Conservation (phyloP, 2,797 vertebrate species). For the Lutjanus campechanus region DNA sequence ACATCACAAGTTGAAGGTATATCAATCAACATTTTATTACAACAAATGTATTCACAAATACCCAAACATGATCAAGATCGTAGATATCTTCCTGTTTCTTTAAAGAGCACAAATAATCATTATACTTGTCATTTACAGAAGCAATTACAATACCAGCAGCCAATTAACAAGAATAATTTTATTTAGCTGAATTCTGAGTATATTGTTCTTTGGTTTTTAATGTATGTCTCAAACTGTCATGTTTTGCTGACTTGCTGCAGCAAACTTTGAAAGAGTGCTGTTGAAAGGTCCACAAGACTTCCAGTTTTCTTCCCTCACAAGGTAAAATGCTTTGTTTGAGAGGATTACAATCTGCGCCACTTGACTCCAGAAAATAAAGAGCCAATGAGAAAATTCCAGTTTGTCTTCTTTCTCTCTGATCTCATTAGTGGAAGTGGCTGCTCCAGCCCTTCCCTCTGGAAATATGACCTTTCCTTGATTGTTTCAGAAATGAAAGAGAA, state of each 20-base stretch:
- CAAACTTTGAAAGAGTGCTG: constrained; percentile 17
- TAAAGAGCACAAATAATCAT: not conserved
- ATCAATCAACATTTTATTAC: not conserved
- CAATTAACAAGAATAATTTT: not conserved
- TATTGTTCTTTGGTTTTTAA: not conserved
- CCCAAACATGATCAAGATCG: not conserved
- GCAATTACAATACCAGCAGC: not conserved
- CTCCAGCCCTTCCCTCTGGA: constrained; percentile 51
- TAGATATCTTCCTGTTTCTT: not conserved
- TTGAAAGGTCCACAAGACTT: constrained; percentile 9
- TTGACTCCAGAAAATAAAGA: constrained; percentile 46
- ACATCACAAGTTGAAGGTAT: not conserved
- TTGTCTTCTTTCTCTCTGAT: constrained; percentile 52
- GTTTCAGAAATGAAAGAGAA: constrained; percentile 62
- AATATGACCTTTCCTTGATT: constrained; percentile 59
- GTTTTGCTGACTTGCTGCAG: constrained; percentile 20
- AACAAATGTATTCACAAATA: not conserved
- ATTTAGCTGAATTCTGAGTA: not conserved
- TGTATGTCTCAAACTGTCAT: constrained; percentile 7
- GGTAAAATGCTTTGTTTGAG: constrained; percentile 38
- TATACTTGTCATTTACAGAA: not conserved
- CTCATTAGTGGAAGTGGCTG: constrained; percentile 52
- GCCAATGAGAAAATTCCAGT: constrained; percentile 54
- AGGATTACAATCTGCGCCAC: constrained; percentile 32
- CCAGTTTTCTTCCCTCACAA: constrained; percentile 23